These are phyloP conservation scores for Xiphorhynchus erythropygius DNA, from an alignment of 2,797 vertebrate species.

Conservation along the genomic window DNA sequence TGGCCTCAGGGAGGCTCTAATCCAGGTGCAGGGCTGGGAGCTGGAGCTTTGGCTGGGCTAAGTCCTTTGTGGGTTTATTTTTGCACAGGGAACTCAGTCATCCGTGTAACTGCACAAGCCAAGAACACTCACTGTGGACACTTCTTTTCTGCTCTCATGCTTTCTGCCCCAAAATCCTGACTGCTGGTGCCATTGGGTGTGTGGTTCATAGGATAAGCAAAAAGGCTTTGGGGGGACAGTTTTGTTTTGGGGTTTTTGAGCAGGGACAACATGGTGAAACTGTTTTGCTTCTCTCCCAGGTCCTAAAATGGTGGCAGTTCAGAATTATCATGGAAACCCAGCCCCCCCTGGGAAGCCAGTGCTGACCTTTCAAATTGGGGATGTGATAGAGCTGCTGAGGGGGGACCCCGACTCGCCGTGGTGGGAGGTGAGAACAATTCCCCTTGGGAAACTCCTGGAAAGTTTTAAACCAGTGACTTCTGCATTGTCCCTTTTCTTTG, in stretches of 20 bases:
- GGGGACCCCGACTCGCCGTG: slow-evolving; percentile 91
- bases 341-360: slow-evolving; percentile 85
- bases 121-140: background rate
- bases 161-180: background rate
- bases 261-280: background rate
- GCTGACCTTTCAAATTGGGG: slow-evolving; percentile 90
- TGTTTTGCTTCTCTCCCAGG: slow-evolving; percentile 70
- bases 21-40: background rate
- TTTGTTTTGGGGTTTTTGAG: background rate
- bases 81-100: background rate
- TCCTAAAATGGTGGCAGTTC: slow-evolving; percentile 94
- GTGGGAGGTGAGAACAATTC: slow-evolving; percentile 87
- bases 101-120: background rate
- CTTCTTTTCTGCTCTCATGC: background rate
- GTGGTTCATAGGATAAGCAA: background rate
- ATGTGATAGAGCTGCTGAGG: slow-evolving; percentile 91
- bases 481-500: accelerated
- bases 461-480: background rate
- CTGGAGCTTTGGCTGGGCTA: background rate
- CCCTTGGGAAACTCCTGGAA: accelerated
- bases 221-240: background rate
- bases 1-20: accelerated
- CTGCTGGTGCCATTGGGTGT: accelerated
- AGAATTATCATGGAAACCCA: slow-evolving; percentile 92
- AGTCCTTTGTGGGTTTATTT: background rate